Conservation (phyloP, 1,140 invertebrate genomes). For the Cryptotermes secundus region DNA sequence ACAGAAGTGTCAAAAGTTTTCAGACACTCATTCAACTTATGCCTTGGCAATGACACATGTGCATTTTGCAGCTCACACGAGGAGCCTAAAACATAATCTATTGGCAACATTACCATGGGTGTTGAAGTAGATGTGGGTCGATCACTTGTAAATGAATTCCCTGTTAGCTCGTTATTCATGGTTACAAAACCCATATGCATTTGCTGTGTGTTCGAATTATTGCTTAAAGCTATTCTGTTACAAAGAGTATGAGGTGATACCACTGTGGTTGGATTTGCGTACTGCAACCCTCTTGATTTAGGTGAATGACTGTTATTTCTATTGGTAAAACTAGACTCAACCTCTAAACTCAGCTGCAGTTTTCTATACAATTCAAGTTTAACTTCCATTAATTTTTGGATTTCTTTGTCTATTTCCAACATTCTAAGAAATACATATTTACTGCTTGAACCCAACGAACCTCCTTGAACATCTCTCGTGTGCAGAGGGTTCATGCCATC, state of each 20-base stretch:
- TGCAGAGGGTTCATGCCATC: neutral
- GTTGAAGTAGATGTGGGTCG: neutral
- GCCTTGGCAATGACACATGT: neutral
- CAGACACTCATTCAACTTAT: neutral
- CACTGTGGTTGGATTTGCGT: neutral
- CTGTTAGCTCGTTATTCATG: neutral
- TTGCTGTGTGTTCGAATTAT: neutral
- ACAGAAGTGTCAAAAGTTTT: conserved; percentile 22
- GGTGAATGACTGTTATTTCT: neutral
- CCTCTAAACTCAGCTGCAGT: neutral
- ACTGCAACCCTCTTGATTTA: neutral
- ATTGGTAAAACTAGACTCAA: neutral
- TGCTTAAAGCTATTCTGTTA: neutral
- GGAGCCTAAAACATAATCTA: neutral
- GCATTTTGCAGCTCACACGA: neutral
- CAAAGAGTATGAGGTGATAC: neutral
- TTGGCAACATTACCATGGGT: neutral
- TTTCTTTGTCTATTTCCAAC: conserved; percentile 49
- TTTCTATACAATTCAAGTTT: conserved; percentile 47
- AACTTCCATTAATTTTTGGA: conserved; percentile 47
- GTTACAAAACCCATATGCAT: neutral
- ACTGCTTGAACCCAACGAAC: neutral
- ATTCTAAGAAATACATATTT: conserved; percentile 40
- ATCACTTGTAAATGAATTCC: neutral
- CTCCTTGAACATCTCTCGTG: neutral